These are phyloP conservation scores for Peromyscus melanophrys DNA, from an alignment of 2,797 vertebrate genomes.

Conservation along the genomic window DNA sequence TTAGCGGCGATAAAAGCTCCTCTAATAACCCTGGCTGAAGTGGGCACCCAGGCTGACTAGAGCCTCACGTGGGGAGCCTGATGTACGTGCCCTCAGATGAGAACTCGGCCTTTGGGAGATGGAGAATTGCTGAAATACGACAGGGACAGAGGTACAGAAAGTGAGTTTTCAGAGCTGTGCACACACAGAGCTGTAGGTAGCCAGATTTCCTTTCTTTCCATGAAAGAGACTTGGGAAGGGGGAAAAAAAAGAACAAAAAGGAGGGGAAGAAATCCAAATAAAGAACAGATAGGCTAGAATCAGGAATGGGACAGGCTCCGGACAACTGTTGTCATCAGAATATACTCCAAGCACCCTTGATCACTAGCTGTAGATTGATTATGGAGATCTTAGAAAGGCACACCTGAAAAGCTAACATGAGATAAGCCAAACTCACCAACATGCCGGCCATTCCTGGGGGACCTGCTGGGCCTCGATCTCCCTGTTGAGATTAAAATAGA, in stretches of 20 bases:
- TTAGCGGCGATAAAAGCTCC: slow-evolving; percentile 74
- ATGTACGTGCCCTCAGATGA: background rate
- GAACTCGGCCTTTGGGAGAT: background rate
- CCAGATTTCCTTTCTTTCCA: fast-evolving
- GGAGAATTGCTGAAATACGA: background rate
- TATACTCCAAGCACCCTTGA: background rate
- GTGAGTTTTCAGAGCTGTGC: background rate
- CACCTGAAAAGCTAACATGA: background rate
- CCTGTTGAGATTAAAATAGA: slow-evolving; percentile 90
- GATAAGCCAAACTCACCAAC: slow-evolving; percentile 90
- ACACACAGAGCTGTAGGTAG: background rate
- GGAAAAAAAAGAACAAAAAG: background rate
- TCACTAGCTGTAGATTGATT: background rate
- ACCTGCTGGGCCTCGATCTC: slow-evolving; percentile 95
- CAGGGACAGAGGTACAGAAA: background rate
- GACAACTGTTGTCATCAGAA: background rate
- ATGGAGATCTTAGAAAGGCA: background rate
- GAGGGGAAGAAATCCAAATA: background rate
- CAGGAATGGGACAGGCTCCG: background rate
- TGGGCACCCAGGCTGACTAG: slow-evolving; percentile 30
- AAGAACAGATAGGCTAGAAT: background rate
- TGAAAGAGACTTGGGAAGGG: background rate
- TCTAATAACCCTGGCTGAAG: slow-evolving; percentile 49
- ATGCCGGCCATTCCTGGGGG: slow-evolving; percentile 91
- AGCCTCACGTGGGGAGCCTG: background rate